Conservation (phyloP, 2,888 invertebrate genomes). For the Machimus rusticus region DNA sequence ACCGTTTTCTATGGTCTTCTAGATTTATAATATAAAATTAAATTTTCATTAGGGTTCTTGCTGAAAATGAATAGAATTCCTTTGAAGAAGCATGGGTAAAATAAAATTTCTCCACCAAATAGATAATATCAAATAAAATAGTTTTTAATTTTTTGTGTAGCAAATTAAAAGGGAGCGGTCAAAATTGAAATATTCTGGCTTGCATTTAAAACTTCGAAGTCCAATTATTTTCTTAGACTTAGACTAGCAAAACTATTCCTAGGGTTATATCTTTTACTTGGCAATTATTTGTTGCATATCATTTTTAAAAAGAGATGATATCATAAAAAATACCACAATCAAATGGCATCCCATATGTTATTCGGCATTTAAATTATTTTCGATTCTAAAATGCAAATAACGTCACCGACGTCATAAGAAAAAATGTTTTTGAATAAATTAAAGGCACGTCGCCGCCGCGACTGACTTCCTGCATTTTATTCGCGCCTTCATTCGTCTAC, state of each 20-base stretch:
- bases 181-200: too few relatives aligned
- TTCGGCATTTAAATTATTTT: background rate
- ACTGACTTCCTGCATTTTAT: background rate
- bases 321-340: background rate
- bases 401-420: background rate
- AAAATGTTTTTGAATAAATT: background rate
- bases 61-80: too few relatives aligned
- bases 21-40: too few relatives aligned
- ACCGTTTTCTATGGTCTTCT: too few relatives aligned
- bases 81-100: too few relatives aligned
- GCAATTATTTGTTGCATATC: background rate
- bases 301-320: background rate
- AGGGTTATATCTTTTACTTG: background rate
- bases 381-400: background rate
- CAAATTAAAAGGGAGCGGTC: too few relatives aligned
- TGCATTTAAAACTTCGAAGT: too few relatives aligned
- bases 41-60: too few relatives aligned
- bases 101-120: too few relatives aligned
- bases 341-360: background rate
- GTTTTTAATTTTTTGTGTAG: too few relatives aligned
- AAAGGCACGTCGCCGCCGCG: background rate
- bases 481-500: background rate
- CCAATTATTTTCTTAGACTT: background rate
- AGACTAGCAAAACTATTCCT: background rate
- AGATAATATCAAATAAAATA: too few relatives aligned